Evolutionary conservation across 2,797 vertebrate species (phyloP).

Genomic region (Moxostoma hubbsi): DNA sequence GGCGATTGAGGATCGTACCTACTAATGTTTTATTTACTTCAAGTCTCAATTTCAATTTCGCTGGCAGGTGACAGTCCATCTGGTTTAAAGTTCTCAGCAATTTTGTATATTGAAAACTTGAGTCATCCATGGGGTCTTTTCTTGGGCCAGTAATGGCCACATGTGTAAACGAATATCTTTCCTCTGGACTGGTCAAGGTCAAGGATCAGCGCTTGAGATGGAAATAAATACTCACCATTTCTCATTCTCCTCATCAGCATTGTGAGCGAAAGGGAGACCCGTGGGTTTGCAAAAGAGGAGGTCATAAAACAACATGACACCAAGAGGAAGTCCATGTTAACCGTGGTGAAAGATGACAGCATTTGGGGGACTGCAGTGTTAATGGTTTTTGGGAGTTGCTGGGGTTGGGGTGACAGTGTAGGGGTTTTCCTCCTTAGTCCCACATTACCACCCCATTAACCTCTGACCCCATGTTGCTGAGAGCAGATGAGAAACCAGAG

Average conservation of each 20-base stretch:
- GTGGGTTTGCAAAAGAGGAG: conserved; percentile 32
- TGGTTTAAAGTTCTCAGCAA: neutral
- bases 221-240: conserved; percentile 41
- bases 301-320: conserved; percentile 51
- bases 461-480: conserved; percentile 72
- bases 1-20: too few relatives aligned
- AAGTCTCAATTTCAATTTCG: neutral
- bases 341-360: conserved; percentile 43
- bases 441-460: conserved; percentile 82
- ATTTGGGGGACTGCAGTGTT: conserved; percentile 10
- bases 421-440: conserved; percentile 47
- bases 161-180: neutral
- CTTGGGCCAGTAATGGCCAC: too few relatives aligned
- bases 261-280: conserved; percentile 31
- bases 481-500: conserved; percentile 64
- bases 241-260: conserved; percentile 33
- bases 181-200: conserved; percentile 16
- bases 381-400: conserved; percentile 21
- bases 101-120: neutral
- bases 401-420: neutral
- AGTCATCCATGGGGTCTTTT: neutral
- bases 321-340: conserved; percentile 48
- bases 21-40: too few relatives aligned
- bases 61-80: neutral
- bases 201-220: conserved; percentile 26